These are phyloP conservation scores for Polypedilum pembai DNA, from an alignment of 1,140 invertebrate species.

Conservation along the genomic window DNA sequence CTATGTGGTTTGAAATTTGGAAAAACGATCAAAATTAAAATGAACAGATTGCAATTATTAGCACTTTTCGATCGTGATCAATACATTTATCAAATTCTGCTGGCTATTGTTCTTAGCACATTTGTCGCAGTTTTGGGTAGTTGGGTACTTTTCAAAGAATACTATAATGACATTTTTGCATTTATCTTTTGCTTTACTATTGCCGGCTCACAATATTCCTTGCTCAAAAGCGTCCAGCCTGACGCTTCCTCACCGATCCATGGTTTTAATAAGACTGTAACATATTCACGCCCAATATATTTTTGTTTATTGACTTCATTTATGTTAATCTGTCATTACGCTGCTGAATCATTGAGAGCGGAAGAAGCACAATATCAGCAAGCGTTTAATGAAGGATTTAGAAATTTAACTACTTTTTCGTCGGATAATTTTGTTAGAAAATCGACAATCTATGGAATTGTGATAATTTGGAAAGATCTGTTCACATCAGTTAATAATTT, in stretches of 20 bases:
- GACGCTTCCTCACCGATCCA: slow-evolving; percentile 97
- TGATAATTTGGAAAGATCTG: slow-evolving; percentile 59
- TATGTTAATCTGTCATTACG: slow-evolving; percentile 38
- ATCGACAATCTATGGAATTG: slow-evolving; percentile 67
- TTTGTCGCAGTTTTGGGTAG: slow-evolving; percentile 79
- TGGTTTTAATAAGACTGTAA: slow-evolving; percentile 93
- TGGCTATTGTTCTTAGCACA: slow-evolving; percentile 79
- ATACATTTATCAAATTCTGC: slow-evolving; percentile 72
- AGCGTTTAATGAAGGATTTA: background rate
- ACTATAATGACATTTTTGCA: slow-evolving; percentile 87
- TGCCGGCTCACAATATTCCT: slow-evolving; percentile 93
- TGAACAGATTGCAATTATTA: slow-evolving; percentile 85
- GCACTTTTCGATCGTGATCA: slow-evolving; percentile 89
- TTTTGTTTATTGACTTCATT: slow-evolving; percentile 76
- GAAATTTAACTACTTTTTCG: background rate
- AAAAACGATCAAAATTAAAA: slow-evolving; percentile 63
- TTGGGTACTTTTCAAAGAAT: slow-evolving; percentile 69
- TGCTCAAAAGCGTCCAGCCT: slow-evolving; percentile 97
- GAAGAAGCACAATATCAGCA: background rate
- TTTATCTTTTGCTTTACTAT: slow-evolving; percentile 96
- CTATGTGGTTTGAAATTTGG: slow-evolving; percentile 34
- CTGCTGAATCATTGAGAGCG: slow-evolving; percentile 35
- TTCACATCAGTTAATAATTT: slow-evolving; percentile 53
- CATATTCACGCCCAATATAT: slow-evolving; percentile 90
- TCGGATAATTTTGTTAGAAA: background rate